Evolutionary conservation across 1,140 invertebrate genomes (phyloP).

Genomic region (Luehdorfia chinensis): DNA sequence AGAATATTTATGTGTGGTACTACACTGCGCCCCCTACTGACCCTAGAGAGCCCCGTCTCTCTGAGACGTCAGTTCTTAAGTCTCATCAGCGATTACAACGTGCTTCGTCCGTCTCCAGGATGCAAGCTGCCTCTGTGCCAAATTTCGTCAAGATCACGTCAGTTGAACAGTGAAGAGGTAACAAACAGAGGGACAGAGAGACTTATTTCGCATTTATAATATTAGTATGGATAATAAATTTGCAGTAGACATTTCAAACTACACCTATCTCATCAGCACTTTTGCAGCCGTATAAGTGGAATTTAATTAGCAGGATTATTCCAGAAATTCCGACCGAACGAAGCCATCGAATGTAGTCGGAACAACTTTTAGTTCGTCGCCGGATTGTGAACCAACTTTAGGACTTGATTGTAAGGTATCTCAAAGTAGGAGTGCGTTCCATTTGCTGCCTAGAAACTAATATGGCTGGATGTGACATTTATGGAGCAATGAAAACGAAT

Average conservation of each 20-base stretch:
- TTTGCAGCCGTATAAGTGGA: background rate
- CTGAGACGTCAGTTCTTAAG: no score
- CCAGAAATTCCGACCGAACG: constrained; percentile 11
- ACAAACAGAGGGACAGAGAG: no score
- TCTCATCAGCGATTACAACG: no score
- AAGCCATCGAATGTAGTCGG: constrained; percentile 14
- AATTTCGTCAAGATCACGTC: no score
- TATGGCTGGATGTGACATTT: background rate
- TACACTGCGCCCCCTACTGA: no score
- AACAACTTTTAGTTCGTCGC: constrained; percentile 15
- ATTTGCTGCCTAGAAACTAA: background rate
- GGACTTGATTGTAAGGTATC: constrained; percentile 23
- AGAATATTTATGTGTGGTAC: no score
- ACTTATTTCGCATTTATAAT: no score
- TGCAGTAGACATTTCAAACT: background rate
- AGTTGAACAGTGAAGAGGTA: no score
- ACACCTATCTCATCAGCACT: background rate
- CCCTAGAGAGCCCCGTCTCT: no score
- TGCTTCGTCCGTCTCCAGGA: no score
- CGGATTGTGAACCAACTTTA: constrained; percentile 19
- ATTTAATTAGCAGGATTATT: constrained; percentile 9
- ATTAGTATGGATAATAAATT: no score
- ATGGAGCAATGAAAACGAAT: background rate
- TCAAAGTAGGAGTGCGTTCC: constrained; percentile 15
- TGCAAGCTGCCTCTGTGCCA: no score